Evolutionary conservation across 2,888 invertebrate genomes (phyloP).

Genomic region (Rutpela maculata): DNA sequence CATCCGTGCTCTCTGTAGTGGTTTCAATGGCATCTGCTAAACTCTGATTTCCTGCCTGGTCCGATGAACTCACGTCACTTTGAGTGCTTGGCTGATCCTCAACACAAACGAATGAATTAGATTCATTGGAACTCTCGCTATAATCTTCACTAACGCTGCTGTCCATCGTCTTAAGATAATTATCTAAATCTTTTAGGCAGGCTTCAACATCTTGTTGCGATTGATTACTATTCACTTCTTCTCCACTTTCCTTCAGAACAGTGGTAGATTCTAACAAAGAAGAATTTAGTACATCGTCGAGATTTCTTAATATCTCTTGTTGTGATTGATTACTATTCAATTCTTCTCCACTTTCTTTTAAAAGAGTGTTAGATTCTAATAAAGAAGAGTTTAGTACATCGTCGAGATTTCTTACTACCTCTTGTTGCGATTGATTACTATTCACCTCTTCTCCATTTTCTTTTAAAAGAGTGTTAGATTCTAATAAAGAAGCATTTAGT

Average conservation of each 20-base stretch:
- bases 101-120: slow-evolving; percentile 43
- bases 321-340: slow-evolving; percentile 64
- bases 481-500: slow-evolving; percentile 71
- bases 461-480: slow-evolving; percentile 71
- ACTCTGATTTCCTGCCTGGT: slow-evolving; percentile 34
- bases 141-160: slow-evolving; percentile 53
- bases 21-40: slow-evolving; percentile 38
- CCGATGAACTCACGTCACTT: slow-evolving; percentile 51
- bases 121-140: slow-evolving; percentile 40
- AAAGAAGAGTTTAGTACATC: slow-evolving; percentile 75
- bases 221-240: slow-evolving; percentile 63
- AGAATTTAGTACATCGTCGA: slow-evolving; percentile 77
- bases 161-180: slow-evolving; percentile 75
- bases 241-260: slow-evolving; percentile 70
- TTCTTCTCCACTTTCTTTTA: slow-evolving; percentile 65
- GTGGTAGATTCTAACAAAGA: slow-evolving; percentile 62
- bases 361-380: slow-evolving; percentile 67
- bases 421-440: slow-evolving; percentile 62
- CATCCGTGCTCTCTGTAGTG: slow-evolving; percentile 40
- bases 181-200: slow-evolving; percentile 76
- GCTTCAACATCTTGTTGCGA: slow-evolving; percentile 57
- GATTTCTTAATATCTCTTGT: slow-evolving; percentile 59
- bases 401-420: slow-evolving; percentile 75
- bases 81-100: slow-evolving; percentile 48
- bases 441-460: slow-evolving; percentile 59